Evolutionary conservation across 2,113 vertebrate genomes (phyloP).

Genomic region (Psilopogon haemacephalus): DNA sequence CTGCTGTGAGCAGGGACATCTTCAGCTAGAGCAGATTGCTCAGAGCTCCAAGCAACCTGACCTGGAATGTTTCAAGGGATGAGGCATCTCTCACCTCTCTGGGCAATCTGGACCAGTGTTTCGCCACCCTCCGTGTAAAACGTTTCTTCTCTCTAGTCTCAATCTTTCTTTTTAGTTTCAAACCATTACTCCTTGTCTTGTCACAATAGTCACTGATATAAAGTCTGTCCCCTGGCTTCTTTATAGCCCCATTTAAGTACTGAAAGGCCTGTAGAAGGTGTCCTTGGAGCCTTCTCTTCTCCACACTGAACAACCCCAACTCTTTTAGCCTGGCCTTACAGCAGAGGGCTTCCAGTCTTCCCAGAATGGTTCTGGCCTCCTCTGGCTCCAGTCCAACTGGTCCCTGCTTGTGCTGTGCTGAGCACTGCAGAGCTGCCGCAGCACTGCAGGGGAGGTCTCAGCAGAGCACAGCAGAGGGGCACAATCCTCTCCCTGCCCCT

Average conservation of each 20-base stretch:
- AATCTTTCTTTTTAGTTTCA: neutral
- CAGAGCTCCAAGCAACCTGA: too few relatives aligned
- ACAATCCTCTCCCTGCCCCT: neutral
- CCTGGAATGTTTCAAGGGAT: too few relatives aligned
- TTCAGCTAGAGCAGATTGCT: too few relatives aligned
- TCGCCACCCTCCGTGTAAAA: neutral
- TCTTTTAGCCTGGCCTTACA: neutral
- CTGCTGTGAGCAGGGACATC: too few relatives aligned
- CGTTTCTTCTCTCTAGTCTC: neutral
- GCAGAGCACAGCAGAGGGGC: neutral
- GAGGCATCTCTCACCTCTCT: too few relatives aligned
- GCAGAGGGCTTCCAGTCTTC: neutral
- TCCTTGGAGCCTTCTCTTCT: neutral
- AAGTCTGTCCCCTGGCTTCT: neutral
- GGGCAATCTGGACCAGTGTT: neutral
- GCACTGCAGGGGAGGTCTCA: neutral
- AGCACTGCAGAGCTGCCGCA: neutral
- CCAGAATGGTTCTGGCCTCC: neutral
- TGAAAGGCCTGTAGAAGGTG: neutral
- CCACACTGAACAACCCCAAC: neutral
- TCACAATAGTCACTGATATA: neutral
- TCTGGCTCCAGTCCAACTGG: neutral
- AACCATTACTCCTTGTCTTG: neutral
- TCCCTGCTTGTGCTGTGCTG: neutral
- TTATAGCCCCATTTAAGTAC: neutral